Percentiles rank a stretch among this genome's conserved stretches.
Conservation (phyloP, 2,113 vertebrate species). For the Nymphicus hollandicus region DNA sequence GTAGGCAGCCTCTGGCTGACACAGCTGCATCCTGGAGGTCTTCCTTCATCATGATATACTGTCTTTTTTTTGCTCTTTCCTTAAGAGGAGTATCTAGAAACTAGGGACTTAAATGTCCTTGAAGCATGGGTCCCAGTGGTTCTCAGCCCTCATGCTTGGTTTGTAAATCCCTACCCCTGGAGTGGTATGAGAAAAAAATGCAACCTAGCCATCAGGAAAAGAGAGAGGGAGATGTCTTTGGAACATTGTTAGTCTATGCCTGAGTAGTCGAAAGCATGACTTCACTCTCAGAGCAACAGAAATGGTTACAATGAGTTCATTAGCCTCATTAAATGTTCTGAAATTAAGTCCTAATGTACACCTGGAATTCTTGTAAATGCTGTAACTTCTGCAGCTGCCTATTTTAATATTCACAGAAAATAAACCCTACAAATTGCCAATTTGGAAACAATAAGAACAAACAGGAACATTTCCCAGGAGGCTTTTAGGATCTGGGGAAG, state of each 20-base stretch:
- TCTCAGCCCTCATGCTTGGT: neutral
- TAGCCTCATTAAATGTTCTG: neutral
- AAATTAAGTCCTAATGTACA: neutral
- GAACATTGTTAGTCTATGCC: neutral
- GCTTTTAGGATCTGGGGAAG: neutral
- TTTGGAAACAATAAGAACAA: neutral
- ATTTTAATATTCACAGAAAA: neutral
- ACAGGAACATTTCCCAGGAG: neutral
- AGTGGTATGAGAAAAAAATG: neutral
- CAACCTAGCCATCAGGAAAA: neutral
- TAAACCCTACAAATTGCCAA: neutral
- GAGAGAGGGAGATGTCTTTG: neutral
- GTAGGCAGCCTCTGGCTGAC: neutral
- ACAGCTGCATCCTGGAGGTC: neutral
- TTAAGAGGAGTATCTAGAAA: neutral
- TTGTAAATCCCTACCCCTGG: neutral
- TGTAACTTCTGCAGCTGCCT: neutral
- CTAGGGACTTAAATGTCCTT: neutral
- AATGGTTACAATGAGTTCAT: neutral
- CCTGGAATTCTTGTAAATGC: neutral
- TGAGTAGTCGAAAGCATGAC: neutral
- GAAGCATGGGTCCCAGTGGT: neutral
- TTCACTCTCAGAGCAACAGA: neutral
- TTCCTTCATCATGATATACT: neutral
- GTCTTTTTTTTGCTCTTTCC: neutral